Base-by-base conservation (phyloP, 2,888 invertebrate genomes). In the Carpatolechia fugitivella region DNA sequence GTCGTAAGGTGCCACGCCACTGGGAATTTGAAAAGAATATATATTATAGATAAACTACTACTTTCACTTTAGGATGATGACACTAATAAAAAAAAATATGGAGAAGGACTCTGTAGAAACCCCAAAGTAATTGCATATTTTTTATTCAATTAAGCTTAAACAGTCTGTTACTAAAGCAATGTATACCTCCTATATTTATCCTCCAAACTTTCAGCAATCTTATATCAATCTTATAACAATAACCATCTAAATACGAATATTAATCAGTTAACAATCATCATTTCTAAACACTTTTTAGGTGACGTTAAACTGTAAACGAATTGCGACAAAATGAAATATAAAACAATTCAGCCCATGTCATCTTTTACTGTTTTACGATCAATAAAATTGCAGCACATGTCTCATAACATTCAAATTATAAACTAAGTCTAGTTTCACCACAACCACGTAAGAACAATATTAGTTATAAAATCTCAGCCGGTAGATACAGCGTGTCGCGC, bases 1-100 rank as follows among this genome's bases (percentile, higher is more conserved):
- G 82, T 1, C 90, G 84, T 1, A 91, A 73, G 1, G 90, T 90
- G 13, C 89, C 90, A 3, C 88, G 87, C 85, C 87, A 89, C 89
- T 90, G 76, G 16, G 63, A 62, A 46, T 41, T 10, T 20, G 0
- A 20, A 24, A 18, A 18, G 18, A 40, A 18, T 40, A 7, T 4
- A 6, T n/a, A 36, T 4, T n/a, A 4, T 16, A 38, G 7, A 3
- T 16, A 1, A 16, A n/a, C n/a, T n/a, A n/a, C n/a, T n/a, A n/a
- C n/a, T n/a, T n/a, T n/a, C n/a, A n/a, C n/a, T n/a, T n/a, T n/a
- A n/a, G n/a, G n/a, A n/a, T n/a, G n/a, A n/a, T n/a, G n/a, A n/a
- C n/a, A n/a, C n/a, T n/a, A 33, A 33, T 33, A 33, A 33, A 11
- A n/a, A 11, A 33, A 3, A 33, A 3, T 33, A n/a, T 11, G n/a